Base-by-base conservation (phyloP, 1,140 invertebrate species). In the Nasonia longicornis region DNA sequence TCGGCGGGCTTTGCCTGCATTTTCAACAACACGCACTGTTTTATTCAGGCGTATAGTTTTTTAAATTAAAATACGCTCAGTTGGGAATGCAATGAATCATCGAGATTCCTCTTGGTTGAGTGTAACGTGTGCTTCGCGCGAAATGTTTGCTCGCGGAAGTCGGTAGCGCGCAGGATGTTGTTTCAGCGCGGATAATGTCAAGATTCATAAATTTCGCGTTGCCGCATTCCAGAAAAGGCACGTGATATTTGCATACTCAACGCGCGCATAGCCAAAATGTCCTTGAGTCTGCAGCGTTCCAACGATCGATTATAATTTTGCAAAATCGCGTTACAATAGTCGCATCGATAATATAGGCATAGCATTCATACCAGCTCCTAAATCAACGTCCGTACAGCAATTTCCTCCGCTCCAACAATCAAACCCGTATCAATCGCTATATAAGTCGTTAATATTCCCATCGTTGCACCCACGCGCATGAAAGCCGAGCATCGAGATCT, bases 361-460 rank as follows among this genome's bases (percentile, higher is more conserved):
- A 35, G 3, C 31, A 35, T 35, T 35, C 31, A 35, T 2, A 14
- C 10, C 14, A 14, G 2, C 45, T 48, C 45, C 45, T 48, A 48
- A 48, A 48, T 48, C 45, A 48, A 48, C 63, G 22, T 29, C 14
- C 22, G 67, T 22, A 26, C 10, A 64, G 52, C 52, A 64, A 64
- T 64, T 66, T 29, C 42, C 31, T 35, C 16, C 26, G n/a, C 42
- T 6, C 14, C 6, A 29, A 58, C 73, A 81, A 81, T 81, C 73
- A 42, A 70, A 81, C 70, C 42, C 29, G 11, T 58, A 81, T 70
- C 80, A 81, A 77, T 71, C 42, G 64, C 20, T 58, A 42, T 42
- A 69, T 42, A 69, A 80, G 63, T 80, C 79, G 64, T 75, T 75
- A 80, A 75, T 75, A 75, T 69, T 45, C 14, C 29, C 66, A 29